These are phyloP conservation scores for Indicator maculatus DNA, from an alignment of 2,113 vertebrate species.

Conservation along the genomic window DNA sequence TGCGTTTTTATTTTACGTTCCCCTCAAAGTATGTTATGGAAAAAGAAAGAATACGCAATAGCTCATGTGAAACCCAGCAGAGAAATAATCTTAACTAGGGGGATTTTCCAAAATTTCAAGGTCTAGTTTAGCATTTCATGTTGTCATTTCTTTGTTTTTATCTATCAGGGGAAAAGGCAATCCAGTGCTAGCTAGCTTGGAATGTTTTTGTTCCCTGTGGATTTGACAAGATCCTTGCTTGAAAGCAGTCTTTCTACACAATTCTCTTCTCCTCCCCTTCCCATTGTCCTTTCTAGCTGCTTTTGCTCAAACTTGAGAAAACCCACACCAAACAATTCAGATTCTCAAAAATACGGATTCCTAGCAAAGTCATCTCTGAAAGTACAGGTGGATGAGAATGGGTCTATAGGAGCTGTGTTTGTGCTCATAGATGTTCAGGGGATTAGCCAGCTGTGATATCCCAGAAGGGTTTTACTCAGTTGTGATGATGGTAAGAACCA, in stretches of 20 bases:
- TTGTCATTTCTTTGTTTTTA: neutral
- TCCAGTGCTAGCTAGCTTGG: neutral
- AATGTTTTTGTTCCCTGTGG: neutral
- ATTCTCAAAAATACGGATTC: neutral
- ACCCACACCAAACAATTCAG: neutral
- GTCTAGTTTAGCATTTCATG: neutral
- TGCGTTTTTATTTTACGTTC: neutral
- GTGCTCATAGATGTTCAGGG: neutral
- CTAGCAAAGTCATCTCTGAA: neutral
- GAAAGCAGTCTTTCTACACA: neutral
- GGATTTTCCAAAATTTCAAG: neutral
- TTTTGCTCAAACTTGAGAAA: neutral
- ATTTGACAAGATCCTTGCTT: neutral
- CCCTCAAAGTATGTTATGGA: rapidly evolving
- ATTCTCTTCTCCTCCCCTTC: neutral
- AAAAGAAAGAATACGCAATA: neutral
- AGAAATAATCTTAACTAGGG: neutral
- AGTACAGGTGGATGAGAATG: neutral
- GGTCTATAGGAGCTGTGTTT: neutral
- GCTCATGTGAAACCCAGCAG: neutral
- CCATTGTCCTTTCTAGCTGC: neutral
- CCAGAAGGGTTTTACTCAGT: neutral
- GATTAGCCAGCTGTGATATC: neutral
- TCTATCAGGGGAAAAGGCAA: neutral
- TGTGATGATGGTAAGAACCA: neutral